Evolutionary conservation across 92 coral and sea anemone species (phyloP), one percentile per base, ranked within the genome.

Genomic region (Metridium senile): DNA sequence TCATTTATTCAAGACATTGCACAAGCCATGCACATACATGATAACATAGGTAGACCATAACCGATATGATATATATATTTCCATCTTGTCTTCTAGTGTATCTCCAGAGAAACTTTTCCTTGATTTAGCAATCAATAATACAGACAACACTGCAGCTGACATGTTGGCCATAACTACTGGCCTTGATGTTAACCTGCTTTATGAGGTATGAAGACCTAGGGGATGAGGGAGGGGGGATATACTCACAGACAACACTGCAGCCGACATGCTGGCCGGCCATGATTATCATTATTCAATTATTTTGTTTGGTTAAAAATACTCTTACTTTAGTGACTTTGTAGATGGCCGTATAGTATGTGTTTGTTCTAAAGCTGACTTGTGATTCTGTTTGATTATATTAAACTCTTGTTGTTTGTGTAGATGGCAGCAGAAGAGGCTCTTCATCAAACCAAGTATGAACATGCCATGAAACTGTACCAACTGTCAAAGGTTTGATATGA

Each of bases 91-190:
- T 54, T 54, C 6, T 65, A 87, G 92, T 66, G 81, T 88, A 20
- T 95, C 93, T 62, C 99, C 99, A 21, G 99, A 95, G 68, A 89
- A 93, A 52, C 78, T 95, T 64, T 95, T 95, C 81, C 90, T 95
- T 61, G 97, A 95, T 47, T 89, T 95, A 18, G 99, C 99, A 10
- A 91, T 95, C 30, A 88, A 92, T 70, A 92, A 87, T 66, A 74
- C 84, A 17, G 97, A 95, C 79, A 92, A 91, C 18, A 79, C 88
- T n/a, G 94, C 97, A 26, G 99, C 99, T n/a, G 99, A 95, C 71
- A 81, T 93, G 20, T 68, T 95, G 74, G 99, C 99, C 11, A 95
- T 95, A 43, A 92, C 92, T 9, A 88, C 94, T 27, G 99, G 99
- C 18, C 77, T 95, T 23, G 99, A 92, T 75, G 99, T 95, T 21